Evolutionary conservation across 2,797 vertebrate species (phyloP), one percentile per base, ranked within the genome.

Genomic region (Crypturellus tataupa): DNA sequence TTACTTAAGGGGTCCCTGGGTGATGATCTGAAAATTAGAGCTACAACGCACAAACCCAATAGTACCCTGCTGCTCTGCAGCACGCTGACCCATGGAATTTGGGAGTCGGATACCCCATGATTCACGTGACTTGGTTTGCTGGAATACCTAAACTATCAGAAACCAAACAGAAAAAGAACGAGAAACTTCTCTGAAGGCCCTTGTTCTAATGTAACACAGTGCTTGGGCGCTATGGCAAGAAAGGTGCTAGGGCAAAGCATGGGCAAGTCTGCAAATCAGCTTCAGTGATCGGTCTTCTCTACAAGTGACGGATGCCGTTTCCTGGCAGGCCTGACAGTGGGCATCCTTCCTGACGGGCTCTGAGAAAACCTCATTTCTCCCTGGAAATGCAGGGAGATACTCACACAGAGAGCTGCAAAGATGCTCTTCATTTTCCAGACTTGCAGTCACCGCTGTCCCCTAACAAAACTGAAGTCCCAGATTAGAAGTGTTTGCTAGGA

Each of bases 401-500:
- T 13, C 55, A 39, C 9, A 10, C 13, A 53, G 35, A 16, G 65
- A 56, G 24, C 49, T 42, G 8, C 20, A 59, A 72, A 8, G 39
- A 33, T 47, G 24, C 31, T 82, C 55, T 75, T 82, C 4, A 23
- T 67, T 84, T 73, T 53, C 39, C 59, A 77, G 63, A 15, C 40
- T 80, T 80, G 29, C 37, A 79, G 79, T 58, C 42, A 68, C 27
- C 53, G 12, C 69, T 85, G n/a, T 37, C 65, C 31, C 87, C 72
- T 76, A 67, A 33, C n/a, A 91, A 94, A 77, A 62, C 75, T 39
- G 37, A 87, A 75, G 47, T 67, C 40, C 42, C 70, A 87, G 75
- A 44, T 69, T 75, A 58, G 51, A 90, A 86, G 40, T 46, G 53
- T 84, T 73, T 96, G 81, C 80, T 82, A 93, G 24, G 35, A 82